Base-by-base conservation (phyloP, 1,140 invertebrate genomes). In the Chymomyza costata region DNA sequence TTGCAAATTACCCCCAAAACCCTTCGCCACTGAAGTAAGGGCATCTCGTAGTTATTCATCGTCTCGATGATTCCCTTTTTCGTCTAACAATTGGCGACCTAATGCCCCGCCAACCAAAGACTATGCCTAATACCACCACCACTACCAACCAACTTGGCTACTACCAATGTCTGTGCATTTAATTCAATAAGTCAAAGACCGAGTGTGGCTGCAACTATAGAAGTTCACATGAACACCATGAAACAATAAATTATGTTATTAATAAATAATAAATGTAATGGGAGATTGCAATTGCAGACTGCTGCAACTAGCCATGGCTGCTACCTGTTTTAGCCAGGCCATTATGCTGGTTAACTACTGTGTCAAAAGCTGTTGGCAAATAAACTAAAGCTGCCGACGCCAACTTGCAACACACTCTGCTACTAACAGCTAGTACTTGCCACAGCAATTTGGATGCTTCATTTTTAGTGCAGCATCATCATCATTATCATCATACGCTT, bases 201-300 rank as follows among this genome's bases (percentile, higher is more conserved):
- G 3, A n/a, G 0, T n/a, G 14, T 35, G 44, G 48, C 13, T 38
- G 21, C 31, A 41, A 32, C 43, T 17, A 41, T 48, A 54, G 71
- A 65, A 78, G 81, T 83, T 83, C 81, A 83, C 73, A 81, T 83
- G 80, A 83, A 83, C 74, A 67, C 81, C 81, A 83, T 76, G 80
- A 83, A 83, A 83, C 80, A 83, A 83, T 83, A 83, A 83, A 83
- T 83, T 83, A 83, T 63, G 69, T 82, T 83, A 83, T 83, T 83
- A 83, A 83, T 83, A 83, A 83, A 83, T 83, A 83, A 83, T 83
- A 83, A 83, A 81, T 74, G 81, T 76, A 83, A 83, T 83, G 70
- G 71, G 63, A 83, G 58, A 62, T 65, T 65, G 57, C 62, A 57
- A 64, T 62, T 69, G 73, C 57, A 52, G 62, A 41, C 44, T 32